These are phyloP conservation scores for Rhagophthalmus giganteus DNA, from an alignment of 2,888 invertebrate species.

Conservation along the genomic window DNA sequence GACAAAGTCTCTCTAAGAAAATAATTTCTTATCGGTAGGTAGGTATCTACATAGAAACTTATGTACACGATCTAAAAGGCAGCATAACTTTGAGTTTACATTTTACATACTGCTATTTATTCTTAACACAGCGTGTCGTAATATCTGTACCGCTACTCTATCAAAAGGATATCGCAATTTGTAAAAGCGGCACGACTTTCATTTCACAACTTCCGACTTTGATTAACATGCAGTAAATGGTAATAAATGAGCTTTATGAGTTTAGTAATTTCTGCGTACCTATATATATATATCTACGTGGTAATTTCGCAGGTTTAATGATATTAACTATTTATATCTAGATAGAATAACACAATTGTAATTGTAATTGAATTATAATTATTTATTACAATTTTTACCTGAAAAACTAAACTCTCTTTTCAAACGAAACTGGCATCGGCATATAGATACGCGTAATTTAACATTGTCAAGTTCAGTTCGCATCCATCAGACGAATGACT, in stretches of 20 bases:
- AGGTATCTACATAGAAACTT: no score
- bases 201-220: constrained; percentile 18
- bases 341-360: neutral
- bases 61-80: neutral
- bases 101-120: neutral
- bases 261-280: no score
- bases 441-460: no score
- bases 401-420: neutral
- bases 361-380: no score
- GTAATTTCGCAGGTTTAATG: no score
- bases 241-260: constrained; percentile 17
- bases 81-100: neutral
- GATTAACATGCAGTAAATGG: constrained; percentile 20
- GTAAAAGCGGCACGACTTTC: constrained; percentile 21
- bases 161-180: constrained; percentile 16
- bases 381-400: no score
- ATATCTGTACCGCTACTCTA: constrained; percentile 4
- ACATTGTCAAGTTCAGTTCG: no score
- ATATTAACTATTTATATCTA: no score
- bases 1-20: constrained; percentile 4
- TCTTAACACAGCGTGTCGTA: neutral
- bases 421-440: no score
- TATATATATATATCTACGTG: no score
- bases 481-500: no score
- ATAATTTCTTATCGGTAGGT: constrained; percentile 1